Base-by-base conservation (phyloP, 2,797 vertebrate species). In the Sebastes cheni region DNA sequence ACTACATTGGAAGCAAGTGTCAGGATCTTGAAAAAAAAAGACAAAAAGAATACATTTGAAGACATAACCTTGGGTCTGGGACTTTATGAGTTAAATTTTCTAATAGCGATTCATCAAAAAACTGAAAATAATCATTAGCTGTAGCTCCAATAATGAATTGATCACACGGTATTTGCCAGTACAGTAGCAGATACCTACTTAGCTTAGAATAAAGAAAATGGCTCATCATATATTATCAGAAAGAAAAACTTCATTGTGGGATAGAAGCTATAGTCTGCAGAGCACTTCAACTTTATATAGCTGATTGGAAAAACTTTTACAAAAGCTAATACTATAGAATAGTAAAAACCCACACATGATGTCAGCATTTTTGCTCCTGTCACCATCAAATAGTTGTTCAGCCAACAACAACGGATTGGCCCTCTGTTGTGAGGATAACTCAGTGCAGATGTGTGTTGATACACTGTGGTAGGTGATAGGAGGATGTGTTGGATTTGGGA, bases 401-500 rank as follows among this genome's bases (percentile, higher is more conserved):
- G 14, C 20, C 67, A 67, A 36, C 42, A 69, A 14, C 60, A 67
- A 25, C 30, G 3, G 8, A 18, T 34, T 36, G 20, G n/a, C 12
- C 52, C 58, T 62, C 34, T 79, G 60, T 23, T 72, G 9, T 61
- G 42, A 75, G 32, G 76, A 71, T 25, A 22, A 10, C 62, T 67
- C 54, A 0, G 30, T n/a, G 52, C 52, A 34, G 20, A 39, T 65
- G 10, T 65, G 10, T 67, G 71, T 36, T 60, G 25, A 46, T 36
- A 7, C 58, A 12, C 73, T 32, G 75, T 12, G 23, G 67, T 23
- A 4, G 8, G 9, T 23, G 39, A 52, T 61, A 20, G 46, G 46
- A 67, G 27, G 59, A 80, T 72, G 22, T 77, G 72, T 68, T 69
- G 56, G 61, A 84, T 79, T 71, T 39, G 12, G 64, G 25, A 80